Base-by-base conservation (phyloP, 2,113 vertebrate genomes). In the Ptychochromis oligacanthus region DNA sequence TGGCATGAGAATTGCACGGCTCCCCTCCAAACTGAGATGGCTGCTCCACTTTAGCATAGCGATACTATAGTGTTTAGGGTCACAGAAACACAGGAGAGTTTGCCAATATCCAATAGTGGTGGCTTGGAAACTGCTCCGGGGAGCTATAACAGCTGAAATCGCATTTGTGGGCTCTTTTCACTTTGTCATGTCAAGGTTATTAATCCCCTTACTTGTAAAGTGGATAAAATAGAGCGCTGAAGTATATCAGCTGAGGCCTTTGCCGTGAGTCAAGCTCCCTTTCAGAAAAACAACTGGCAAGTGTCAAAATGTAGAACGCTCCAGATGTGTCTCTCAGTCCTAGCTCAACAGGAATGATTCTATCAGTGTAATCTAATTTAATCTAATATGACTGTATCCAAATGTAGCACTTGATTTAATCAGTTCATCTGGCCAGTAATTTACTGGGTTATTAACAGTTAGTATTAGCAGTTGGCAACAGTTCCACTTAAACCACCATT, bases 11-110 rank as follows among this genome's bases (percentile, higher is more conserved):
- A 77, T 94, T 83, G 77, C 97, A 99, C 0, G 87, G 89, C 14
- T 97, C 96, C 57, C 98, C 98, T 2, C 89, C 82, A 84, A 98
- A 99, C 95, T 97, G 96, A 88, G 98, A 96, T 0, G 96, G 97
- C 77, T 82, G 95, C 36, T 94, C 90, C 91, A 99, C 91, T 64
- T 58, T 96, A 76, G 95, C 93, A 24, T 95, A 96, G 79, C 97
- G 96, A 93, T 96, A 99, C 98, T 99, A 91, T 18, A 83, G 57
- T 60, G 77, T 86, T 8, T 61, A 58, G 3, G 43, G 84, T 87
- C 62, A 90, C 75, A 83, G 83, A 80, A 72, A 85, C 56, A 83
- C 17, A 79, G 62, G 22, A 36, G 57, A 49, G 14, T 20, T 83
- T 6, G 14, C 26, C 60, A 36, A 28, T 12, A 62, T 65, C 40